Evolutionary conservation across 2,888 invertebrate species (phyloP).

Genomic region (Erpobdella octoculata): DNA sequence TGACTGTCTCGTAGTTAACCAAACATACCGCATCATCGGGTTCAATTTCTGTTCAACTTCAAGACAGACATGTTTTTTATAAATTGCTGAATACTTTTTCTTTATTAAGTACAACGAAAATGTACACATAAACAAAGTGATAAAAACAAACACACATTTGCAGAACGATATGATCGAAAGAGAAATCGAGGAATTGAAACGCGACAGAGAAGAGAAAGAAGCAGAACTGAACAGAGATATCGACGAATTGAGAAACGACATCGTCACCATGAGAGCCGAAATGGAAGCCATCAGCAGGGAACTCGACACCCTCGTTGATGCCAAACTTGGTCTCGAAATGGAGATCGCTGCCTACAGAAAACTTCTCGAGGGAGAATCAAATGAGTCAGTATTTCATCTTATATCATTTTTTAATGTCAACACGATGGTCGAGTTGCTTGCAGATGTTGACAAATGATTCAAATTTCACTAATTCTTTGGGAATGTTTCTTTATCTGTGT

Average conservation of each 20-base stretch:
- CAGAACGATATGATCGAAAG: constrained; percentile 55
- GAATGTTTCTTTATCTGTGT: no score
- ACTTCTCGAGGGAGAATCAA: constrained; percentile 57
- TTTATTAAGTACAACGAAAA: no score
- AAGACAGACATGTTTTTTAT: no score
- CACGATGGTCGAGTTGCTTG: no score
- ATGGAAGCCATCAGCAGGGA: constrained; percentile 51
- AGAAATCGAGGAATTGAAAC: constrained; percentile 53
- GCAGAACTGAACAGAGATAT: constrained; percentile 53
- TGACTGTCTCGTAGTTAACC: no score
- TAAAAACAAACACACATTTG: neutral
- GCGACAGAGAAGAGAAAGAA: constrained; percentile 54
- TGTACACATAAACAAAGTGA: no score
- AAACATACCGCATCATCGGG: no score
- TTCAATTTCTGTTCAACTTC: no score
- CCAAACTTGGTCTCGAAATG: constrained; percentile 56
- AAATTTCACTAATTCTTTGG: no score
- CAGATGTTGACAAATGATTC: no score
- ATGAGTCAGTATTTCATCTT: constrained; percentile 44
- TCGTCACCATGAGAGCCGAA: constrained; percentile 46
- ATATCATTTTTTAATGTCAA: neutral
- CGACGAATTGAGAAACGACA: constrained; percentile 45
- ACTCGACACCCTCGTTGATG: constrained; percentile 52
- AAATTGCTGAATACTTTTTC: no score
- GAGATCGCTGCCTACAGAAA: constrained; percentile 58